Evolutionary conservation across 2,113 vertebrate species (phyloP).

Genomic region (Herpetotheres cachinnans): DNA sequence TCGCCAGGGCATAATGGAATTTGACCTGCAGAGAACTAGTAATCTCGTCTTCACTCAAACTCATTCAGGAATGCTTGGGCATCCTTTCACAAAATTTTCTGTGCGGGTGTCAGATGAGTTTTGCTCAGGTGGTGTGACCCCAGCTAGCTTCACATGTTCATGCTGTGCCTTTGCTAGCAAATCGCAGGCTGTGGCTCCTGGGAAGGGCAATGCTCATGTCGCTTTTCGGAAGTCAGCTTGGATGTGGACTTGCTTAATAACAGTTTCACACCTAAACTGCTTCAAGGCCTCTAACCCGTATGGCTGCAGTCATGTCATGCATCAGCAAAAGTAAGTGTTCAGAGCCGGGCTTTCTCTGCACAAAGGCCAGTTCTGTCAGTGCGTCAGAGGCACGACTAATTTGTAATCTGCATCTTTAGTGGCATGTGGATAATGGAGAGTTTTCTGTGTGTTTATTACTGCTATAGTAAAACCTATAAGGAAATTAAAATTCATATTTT

Average conservation of each 20-base stretch:
- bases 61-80: not conserved
- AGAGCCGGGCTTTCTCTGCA: not conserved
- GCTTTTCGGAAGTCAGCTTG: not conserved
- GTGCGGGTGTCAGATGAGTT: not conserved
- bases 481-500: not conserved
- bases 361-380: not conserved
- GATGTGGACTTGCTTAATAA: not conserved
- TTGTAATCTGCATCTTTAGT: not conserved
- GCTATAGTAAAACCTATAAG: not conserved
- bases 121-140: not conserved
- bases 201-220: not conserved
- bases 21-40: not conserved
- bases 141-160: not conserved
- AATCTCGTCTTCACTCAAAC: not conserved
- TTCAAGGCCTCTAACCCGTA: not conserved
- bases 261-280: not conserved
- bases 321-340: not conserved
- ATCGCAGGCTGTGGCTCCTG: not conserved
- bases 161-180: not conserved
- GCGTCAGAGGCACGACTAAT: fast-evolving
- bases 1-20: not conserved
- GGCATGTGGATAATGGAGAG: not conserved
- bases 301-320: not conserved
- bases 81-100: not conserved
- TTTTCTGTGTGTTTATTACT: not conserved